Percentiles rank a stretch among this genome's conserved stretches.
phyloP scores from a whole-genome alignment of 2,888 invertebrate genomes.

The Laothoe populi region DNA sequence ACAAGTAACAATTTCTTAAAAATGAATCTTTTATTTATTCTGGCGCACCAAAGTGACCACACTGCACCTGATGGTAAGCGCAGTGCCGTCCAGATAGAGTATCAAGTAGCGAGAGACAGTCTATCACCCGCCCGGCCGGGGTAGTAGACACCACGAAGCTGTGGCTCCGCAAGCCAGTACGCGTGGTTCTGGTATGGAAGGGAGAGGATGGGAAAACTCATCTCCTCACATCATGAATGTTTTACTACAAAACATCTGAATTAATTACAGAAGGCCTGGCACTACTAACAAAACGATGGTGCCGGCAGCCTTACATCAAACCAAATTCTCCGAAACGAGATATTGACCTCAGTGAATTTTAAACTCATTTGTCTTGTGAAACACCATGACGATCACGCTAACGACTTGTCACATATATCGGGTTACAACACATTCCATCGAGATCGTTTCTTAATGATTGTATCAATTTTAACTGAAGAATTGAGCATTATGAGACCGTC shows the following conservation, averaged over 20 bases:
- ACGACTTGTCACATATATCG: slow-evolving; percentile 53
- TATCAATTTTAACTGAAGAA: slow-evolving; percentile 8
- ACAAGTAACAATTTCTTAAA: neutral
- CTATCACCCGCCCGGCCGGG: no score
- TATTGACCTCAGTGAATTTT: slow-evolving; percentile 49
- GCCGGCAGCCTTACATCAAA: slow-evolving; percentile 41
- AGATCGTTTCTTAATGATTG: slow-evolving; percentile 38
- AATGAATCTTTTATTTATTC: no score
- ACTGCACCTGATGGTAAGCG: no score
- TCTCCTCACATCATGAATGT: neutral
- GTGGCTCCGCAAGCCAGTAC: no score
- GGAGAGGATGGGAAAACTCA: no score
- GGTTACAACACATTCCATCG: slow-evolving; percentile 48
- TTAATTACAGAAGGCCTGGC: neutral
- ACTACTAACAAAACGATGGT: slow-evolving; percentile 32
- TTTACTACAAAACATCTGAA: neutral
- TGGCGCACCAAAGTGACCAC: no score
- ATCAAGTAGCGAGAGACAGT: no score
- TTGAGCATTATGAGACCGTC: no score
- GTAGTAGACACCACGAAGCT: no score
- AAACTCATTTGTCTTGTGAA: slow-evolving; percentile 58
- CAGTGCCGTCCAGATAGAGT: no score
- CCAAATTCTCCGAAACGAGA: slow-evolving; percentile 46
- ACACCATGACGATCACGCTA: slow-evolving; percentile 45
- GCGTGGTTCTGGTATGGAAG: no score